A percentile compares a stretch with the other conserved stretches of the same genome.
Conservation (phyloP, 2,113 vertebrate genomes). For the Laterallus jamaicensis region DNA sequence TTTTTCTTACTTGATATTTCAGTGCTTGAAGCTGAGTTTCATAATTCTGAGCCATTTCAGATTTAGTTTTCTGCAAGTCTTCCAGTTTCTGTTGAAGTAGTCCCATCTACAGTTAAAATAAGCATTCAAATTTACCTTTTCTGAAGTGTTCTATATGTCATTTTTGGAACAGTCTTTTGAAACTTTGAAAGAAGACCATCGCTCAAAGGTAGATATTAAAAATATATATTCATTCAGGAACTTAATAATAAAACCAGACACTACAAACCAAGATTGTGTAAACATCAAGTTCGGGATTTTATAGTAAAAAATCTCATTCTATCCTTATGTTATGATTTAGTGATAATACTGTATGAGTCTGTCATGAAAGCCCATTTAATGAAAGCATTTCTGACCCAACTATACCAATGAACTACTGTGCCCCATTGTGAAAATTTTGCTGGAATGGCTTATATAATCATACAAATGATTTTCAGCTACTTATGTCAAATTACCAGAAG, state of each 20-base stretch:
- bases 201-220: neutral
- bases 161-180: neutral
- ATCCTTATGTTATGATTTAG: neutral
- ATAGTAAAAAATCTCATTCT: neutral
- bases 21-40: constrained; percentile 75
- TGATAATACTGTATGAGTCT: neutral
- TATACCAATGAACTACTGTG: neutral
- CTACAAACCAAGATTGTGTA: neutral
- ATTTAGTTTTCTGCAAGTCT: constrained; percentile 74
- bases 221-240: neutral
- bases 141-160: neutral
- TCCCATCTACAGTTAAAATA: constrained; percentile 73
- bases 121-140: constrained; percentile 20
- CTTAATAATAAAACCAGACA: constrained; percentile 12
- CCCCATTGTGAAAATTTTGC: neutral
- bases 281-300: neutral
- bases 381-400: neutral
- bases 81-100: constrained; percentile 77
- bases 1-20: constrained; percentile 77
- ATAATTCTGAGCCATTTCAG: constrained; percentile 73
- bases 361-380: neutral
- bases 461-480: neutral
- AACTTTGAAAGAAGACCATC: neutral
- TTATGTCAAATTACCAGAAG: neutral
- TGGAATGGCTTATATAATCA: neutral